Evolutionary conservation across 1,140 invertebrate species (phyloP).

Genomic region (Drosophila chauvacae): DNA sequence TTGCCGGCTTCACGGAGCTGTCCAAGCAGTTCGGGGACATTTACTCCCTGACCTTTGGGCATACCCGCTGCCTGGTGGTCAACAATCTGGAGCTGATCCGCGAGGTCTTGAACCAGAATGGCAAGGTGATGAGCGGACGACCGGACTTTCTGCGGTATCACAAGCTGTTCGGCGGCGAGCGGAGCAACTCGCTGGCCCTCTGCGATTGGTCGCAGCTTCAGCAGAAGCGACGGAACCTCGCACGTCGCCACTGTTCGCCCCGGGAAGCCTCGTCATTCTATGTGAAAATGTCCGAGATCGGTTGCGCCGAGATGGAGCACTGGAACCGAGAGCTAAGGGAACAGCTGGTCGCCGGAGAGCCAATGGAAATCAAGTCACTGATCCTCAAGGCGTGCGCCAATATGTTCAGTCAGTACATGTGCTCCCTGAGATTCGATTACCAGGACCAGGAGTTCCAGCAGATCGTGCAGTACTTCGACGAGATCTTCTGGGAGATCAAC

Average conservation of each 20-base stretch:
- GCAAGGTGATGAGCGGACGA: slow-evolving; percentile 91
- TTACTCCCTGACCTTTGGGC: slow-evolving; percentile 90
- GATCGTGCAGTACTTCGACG: slow-evolving; percentile 91
- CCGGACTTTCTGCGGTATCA: slow-evolving; percentile 92
- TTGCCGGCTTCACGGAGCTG: slow-evolving; percentile 89
- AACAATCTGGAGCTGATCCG: slow-evolving; percentile 90
- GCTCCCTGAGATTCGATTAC: slow-evolving; percentile 89
- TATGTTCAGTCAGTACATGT: slow-evolving; percentile 94
- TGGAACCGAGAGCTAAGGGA: slow-evolving; percentile 86
- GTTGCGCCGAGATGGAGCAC: slow-evolving; percentile 87
- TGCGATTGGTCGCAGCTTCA: slow-evolving; percentile 89
- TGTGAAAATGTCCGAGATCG: slow-evolving; percentile 88
- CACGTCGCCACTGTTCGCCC: slow-evolving; percentile 91
- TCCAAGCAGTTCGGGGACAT: slow-evolving; percentile 90
- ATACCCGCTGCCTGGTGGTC: slow-evolving; percentile 90
- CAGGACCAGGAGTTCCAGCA: slow-evolving; percentile 88
- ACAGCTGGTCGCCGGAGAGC: slow-evolving; percentile 80
- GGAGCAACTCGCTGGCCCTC: slow-evolving; percentile 87
- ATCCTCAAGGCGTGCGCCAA: slow-evolving; percentile 91
- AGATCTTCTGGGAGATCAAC: slow-evolving; percentile 95
- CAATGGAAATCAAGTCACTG: slow-evolving; percentile 86
- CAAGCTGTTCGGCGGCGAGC: slow-evolving; percentile 90
- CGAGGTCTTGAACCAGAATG: slow-evolving; percentile 92
- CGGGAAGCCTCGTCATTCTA: slow-evolving; percentile 89
- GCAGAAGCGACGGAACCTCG: slow-evolving; percentile 90